Conservation (phyloP, 2,113 vertebrate genomes). For the Mohoua ochrocephala region DNA sequence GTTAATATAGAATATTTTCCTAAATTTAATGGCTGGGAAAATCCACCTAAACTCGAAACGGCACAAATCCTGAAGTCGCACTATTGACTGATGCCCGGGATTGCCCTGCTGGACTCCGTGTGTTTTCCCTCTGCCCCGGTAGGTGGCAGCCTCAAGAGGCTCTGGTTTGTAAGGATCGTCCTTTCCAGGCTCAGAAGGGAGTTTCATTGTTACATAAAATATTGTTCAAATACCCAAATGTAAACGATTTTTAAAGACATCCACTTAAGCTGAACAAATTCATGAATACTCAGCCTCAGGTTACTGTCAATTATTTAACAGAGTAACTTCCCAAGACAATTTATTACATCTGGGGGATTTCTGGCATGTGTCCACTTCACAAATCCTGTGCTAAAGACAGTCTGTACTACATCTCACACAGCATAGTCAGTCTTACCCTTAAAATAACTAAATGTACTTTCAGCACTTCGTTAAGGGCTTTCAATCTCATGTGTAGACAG, state of each 20-base stretch:
- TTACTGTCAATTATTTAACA: background rate
- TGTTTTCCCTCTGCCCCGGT: background rate
- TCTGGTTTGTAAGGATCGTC: background rate
- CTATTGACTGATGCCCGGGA: rapidly evolving
- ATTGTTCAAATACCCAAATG: background rate
- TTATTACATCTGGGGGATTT: background rate
- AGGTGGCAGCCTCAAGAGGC: background rate
- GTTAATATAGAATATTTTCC: background rate
- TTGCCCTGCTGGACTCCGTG: background rate
- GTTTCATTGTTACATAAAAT: background rate
- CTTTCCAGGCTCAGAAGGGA: background rate
- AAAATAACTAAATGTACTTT: background rate
- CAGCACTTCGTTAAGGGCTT: background rate
- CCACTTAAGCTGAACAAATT: background rate
- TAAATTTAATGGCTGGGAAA: background rate
- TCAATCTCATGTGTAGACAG: background rate
- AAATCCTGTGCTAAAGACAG: background rate
- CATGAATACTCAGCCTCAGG: background rate
- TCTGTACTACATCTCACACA: background rate
- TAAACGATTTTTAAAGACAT: background rate
- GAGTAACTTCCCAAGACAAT: background rate
- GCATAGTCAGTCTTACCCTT: background rate
- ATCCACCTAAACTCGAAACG: background rate
- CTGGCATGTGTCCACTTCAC: background rate
- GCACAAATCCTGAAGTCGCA: rapidly evolving